Evolutionary conservation across 2,797 vertebrate species (phyloP).

Genomic region (Selene dorsalis): DNA sequence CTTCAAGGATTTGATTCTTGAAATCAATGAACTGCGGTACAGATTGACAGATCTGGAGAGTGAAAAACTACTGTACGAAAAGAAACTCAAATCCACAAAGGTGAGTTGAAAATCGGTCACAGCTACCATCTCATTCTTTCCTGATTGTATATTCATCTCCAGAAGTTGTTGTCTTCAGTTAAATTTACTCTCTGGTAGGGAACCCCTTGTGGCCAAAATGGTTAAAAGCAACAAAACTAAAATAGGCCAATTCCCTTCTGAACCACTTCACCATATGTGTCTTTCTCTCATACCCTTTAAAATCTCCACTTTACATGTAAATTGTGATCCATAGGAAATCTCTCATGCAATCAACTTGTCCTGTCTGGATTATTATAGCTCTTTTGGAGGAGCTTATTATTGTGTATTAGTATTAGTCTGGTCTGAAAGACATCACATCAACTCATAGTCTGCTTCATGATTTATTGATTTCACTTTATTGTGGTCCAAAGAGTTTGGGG

Average conservation of each 20-base stretch:
- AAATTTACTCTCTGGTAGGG: not conserved
- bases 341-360: not conserved
- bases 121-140: not conserved
- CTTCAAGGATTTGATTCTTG: conserved; percentile 91
- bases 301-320: not conserved
- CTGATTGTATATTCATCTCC: not conserved
- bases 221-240: not conserved
- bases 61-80: conserved; percentile 94
- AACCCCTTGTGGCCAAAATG: not conserved
- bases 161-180: not conserved
- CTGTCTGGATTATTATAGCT: not conserved
- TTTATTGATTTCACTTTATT: not conserved
- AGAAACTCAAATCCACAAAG: conserved; percentile 96
- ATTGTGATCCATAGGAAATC: not conserved
- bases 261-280: not conserved
- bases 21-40: conserved; percentile 92
- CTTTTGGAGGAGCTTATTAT: not conserved
- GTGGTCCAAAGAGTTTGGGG: not conserved
- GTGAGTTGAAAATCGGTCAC: conserved; percentile 79
- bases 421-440: not conserved
- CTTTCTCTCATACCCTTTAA: not conserved
- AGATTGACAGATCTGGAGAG: conserved; percentile 92
- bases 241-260: not conserved
- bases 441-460: not conserved
- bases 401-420: not conserved